Percentiles rank a stretch among this genome's conserved stretches.
phyloP scores from a whole-genome alignment of 64 coral and sea anemone species.

The Cladopsammia gracilis region DNA sequence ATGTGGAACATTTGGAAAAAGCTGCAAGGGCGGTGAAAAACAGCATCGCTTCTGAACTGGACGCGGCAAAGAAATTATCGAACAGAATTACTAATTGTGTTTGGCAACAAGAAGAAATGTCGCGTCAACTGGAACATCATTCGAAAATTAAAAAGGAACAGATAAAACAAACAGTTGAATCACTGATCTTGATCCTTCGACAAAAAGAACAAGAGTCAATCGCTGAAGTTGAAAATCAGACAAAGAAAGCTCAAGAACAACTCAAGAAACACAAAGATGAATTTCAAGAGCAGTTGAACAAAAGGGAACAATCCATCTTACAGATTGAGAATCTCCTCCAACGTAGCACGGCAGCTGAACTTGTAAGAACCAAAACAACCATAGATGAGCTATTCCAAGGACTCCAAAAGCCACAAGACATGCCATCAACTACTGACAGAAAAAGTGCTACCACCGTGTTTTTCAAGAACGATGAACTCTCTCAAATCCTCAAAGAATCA shows the following conservation, averaged over 20 bases:
- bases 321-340: background rate
- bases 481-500: background rate
- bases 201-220: background rate
- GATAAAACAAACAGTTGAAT: background rate
- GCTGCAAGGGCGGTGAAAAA: background rate
- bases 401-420: background rate
- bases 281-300: background rate
- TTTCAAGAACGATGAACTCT: background rate
- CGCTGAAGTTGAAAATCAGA: slow-evolving; percentile 11
- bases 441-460: background rate
- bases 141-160: background rate
- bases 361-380: background rate
- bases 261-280: background rate
- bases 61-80: background rate
- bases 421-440: background rate
- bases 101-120: background rate
- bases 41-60: background rate
- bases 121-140: background rate
- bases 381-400: slow-evolving; percentile 1
- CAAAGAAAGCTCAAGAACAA: background rate
- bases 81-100: background rate
- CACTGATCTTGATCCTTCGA: background rate
- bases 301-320: background rate
- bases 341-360: background rate
- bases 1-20: slow-evolving; percentile 40